Evolutionary conservation across 1,140 invertebrate species (phyloP), one percentile per base, ranked within the genome.

Genomic region (Cotesia glomerata): DNA sequence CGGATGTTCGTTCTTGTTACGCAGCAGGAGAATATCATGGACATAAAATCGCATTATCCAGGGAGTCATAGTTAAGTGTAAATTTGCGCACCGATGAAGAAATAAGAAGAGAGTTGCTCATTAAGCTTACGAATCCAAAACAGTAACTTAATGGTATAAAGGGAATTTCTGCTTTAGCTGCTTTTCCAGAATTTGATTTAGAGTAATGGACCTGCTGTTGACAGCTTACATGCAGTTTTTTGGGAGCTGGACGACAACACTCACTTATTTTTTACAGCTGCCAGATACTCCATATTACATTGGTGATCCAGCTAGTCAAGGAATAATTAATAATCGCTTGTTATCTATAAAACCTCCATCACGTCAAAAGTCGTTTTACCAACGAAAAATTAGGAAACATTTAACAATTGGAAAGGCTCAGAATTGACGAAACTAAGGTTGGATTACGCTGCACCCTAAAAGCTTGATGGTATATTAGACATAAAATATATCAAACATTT

Each of bases 1-100:
- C 34, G 74, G 71, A 58, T 75, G 74, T 32, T n/a, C 45, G 4
- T 64, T 59, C n/a, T 52, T 75, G 67, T 61, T 66, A 61, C 39
- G n/a, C 35, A 35, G 5, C 54, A 54, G 59, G 65, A 7, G 13
- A 7, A 11, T 8, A 62, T 26, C 35, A 45, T 14, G 4, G 58
- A 13, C 45, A 39, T 62, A 69, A 70, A 14, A 5, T 4, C 59
- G 35, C 61, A 9, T 70, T n/a, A 59, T 70, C 68, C 68, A 14
- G 14, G 58, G 4, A 0, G 4, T 4, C 67, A 69, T 18, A 34
- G 64, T 52, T 66, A 11, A n/a, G n/a, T 16, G 45, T 3, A 8
- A 14, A 4, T 18, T 26, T 51, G 11, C 39, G 49, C 1, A 66
- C 36, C 8, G 8, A 66, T 51, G 18, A 3, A 4, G 67, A 69